A percentile compares a stretch with the other conserved stretches of the same genome.
phyloP scores from a whole-genome alignment of 2,113 vertebrate genomes.

The Rhinolophus ferrumequinum region DNA sequence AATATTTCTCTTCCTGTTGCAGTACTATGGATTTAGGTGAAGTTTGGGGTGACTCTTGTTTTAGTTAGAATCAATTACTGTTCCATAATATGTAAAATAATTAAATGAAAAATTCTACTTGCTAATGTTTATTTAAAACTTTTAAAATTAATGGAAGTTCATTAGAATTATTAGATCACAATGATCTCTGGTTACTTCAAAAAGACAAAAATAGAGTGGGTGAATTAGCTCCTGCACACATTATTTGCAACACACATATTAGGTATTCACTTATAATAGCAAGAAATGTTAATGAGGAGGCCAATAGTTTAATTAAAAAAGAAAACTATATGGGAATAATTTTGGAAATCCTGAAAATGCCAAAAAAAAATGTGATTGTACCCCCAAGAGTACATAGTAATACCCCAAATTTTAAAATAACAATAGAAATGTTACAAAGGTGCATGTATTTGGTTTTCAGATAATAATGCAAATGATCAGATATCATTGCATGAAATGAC shows the following conservation, averaged over 20 bases:
- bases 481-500: not conserved
- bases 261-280: not conserved
- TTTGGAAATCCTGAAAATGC: not conserved
- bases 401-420: not conserved
- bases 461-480: not conserved
- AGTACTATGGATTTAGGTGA: not conserved
- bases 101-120: constrained; percentile 52
- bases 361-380: constrained; percentile 29
- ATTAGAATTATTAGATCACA: constrained; percentile 61
- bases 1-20: not conserved
- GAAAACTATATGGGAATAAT: not conserved
- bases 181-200: constrained; percentile 49
- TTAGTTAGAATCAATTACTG: constrained; percentile 8
- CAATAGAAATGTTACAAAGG: not conserved
- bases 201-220: not conserved
- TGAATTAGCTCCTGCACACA: constrained; percentile 54
- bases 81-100: constrained; percentile 50
- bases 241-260: constrained; percentile 8
- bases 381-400: not conserved
- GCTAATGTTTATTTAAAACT: constrained; percentile 59
- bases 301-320: not conserved
- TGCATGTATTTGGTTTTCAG: not conserved
- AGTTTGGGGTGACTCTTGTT: not conserved
- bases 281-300: constrained; percentile 51
- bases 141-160: constrained; percentile 26